These are phyloP conservation scores for Anoncus sp. DNA, from an alignment of 2,888 invertebrate genomes.

Conservation along the genomic window DNA sequence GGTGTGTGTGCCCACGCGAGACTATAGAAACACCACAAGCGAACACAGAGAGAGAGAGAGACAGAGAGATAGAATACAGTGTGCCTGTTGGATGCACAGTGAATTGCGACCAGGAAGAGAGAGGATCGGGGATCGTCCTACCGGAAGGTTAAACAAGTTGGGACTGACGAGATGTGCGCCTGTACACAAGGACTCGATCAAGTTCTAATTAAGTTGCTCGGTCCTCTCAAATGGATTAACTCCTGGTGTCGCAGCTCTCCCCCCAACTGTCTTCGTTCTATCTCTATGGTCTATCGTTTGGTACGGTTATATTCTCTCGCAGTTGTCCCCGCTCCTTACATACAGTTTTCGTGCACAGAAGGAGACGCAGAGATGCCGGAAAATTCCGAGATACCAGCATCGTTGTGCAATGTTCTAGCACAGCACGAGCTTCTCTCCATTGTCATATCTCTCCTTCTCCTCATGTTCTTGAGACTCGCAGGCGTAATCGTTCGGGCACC, in stretches of 20 bases:
- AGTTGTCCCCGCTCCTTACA: not conserved
- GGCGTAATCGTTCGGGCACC: not conserved
- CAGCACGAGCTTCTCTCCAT: not conserved
- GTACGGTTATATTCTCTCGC: not conserved
- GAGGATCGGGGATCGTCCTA: constrained; percentile 45
- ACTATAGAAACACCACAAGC: constrained; percentile 31
- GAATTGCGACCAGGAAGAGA: constrained; percentile 13
- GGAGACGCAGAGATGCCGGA: constrained; percentile 1
- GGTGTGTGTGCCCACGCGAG: no score
- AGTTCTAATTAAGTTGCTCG: constrained; percentile 66
- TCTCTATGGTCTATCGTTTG: constrained; percentile 5
- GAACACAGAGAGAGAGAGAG: no score
- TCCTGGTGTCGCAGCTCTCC: constrained; percentile 54
- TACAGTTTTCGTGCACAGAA: not conserved
- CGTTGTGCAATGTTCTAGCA: not conserved
- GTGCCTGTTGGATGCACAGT: constrained; percentile 11
- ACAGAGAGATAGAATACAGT: no score
- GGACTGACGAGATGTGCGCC: constrained; percentile 39
- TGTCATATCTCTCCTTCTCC: not conserved
- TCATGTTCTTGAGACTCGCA: not conserved
- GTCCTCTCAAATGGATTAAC: constrained; percentile 61
- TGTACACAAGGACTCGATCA: constrained; percentile 62
- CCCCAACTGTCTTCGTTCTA: constrained; percentile 20
- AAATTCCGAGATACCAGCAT: constrained; percentile 7
- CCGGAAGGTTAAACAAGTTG: constrained; percentile 66